Percentiles rank a stretch among this genome's conserved stretches.
Evolutionary conservation across 2,888 invertebrate genomes (phyloP).

Genomic region (Hyposoter didymator): DNA sequence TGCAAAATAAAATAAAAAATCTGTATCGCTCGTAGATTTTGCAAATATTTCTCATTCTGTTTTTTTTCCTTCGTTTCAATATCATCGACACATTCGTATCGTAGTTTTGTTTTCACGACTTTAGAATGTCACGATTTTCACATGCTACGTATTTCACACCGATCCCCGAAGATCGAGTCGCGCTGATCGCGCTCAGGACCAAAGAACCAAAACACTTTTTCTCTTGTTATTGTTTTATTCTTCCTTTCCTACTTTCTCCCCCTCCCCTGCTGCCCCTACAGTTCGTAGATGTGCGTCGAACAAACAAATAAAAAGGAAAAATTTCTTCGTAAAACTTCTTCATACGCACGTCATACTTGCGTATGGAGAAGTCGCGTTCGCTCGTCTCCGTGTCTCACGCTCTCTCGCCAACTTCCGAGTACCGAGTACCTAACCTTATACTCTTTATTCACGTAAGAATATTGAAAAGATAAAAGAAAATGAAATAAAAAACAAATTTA

Average conservation of each 20-base stretch:
- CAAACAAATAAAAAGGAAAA: conserved; percentile 2
- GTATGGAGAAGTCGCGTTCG: conserved; percentile 46
- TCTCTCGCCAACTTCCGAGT: conserved; percentile 58
- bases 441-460: conserved; percentile 41
- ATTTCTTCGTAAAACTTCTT: conserved; percentile 22
- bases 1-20: neutral
- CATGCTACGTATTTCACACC: conserved; percentile 32
- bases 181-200: conserved; percentile 76
- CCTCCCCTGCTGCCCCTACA: conserved; percentile 12
- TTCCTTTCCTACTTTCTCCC: conserved; percentile 40
- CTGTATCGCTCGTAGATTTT: neutral
- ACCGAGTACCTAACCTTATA: conserved; percentile 68
- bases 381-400: conserved; percentile 58
- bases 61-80: neutral
- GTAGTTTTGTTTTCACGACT: neutral
- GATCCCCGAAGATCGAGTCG: conserved; percentile 60
- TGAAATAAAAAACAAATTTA: conserved; percentile 32
- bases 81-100: neutral
- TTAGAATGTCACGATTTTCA: neutral
- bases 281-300: conserved; percentile 48
- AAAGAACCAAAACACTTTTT: conserved; percentile 71
- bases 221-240: conserved; percentile 23
- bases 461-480: conserved; percentile 26
- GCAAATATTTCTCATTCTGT: neutral
- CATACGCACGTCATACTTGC: conserved; percentile 34